phyloP scores from a whole-genome alignment of 2,113 vertebrate species.

The Fulica atra region DNA sequence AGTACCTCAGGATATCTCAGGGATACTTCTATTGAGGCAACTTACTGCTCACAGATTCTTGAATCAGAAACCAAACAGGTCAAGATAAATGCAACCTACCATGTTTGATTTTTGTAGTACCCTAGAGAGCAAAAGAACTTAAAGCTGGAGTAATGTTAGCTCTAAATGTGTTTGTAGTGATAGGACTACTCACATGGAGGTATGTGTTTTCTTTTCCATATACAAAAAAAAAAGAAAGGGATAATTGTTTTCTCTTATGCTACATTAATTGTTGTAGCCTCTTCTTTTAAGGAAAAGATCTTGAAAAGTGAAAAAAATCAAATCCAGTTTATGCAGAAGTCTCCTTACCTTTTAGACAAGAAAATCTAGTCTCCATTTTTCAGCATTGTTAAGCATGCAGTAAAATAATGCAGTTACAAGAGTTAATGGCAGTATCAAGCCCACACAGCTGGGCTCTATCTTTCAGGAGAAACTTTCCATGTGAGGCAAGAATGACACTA shows the following conservation, averaged over 20 bases:
- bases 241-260: neutral
- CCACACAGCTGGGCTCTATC: constrained; percentile 4
- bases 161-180: neutral
- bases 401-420: constrained; percentile 1
- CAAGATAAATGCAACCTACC: neutral
- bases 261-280: neutral
- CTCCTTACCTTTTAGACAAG: neutral
- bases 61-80: neutral
- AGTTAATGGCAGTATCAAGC: constrained; percentile 27
- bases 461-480: constrained; percentile 35
- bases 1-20: neutral
- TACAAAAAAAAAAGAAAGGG: neutral
- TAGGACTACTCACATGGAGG: neutral
- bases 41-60: neutral
- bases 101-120: neutral
- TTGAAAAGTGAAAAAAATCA: neutral
- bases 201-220: neutral
- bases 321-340: neutral
- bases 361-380: neutral
- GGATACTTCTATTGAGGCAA: neutral
- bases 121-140: neutral
- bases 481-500: constrained; percentile 8
- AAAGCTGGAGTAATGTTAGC: neutral
- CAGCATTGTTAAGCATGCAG: neutral
- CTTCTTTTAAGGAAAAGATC: neutral